A percentile compares a stretch with the other conserved stretches of the same genome.
Evolutionary conservation across 1,140 invertebrate genomes (phyloP).

Genomic region (Tetramorium alpestre): DNA sequence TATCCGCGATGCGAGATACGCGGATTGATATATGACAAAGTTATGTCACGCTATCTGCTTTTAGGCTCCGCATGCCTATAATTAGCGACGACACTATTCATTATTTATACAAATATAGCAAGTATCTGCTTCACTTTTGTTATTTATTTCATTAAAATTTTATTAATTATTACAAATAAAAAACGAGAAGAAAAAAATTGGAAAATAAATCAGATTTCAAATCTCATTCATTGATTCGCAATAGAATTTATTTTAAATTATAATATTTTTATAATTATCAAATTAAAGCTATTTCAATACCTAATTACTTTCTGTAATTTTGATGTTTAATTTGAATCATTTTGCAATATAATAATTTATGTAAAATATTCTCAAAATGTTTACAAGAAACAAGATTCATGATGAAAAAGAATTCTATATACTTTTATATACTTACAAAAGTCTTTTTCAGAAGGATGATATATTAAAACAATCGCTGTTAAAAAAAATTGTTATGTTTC

Average conservation of each 20-base stretch:
- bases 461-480: neutral
- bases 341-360: neutral
- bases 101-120: neutral
- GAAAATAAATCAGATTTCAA: neutral
- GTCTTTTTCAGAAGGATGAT: neutral
- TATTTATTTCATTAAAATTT: neutral
- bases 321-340: too few relatives aligned
- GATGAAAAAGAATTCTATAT: neutral
- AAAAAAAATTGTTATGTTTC: neutral
- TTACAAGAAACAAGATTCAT: neutral
- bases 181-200: neutral
- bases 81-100: slow-evolving; percentile 1
- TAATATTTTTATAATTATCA: neutral
- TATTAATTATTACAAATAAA: neutral
- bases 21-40: slow-evolving; percentile 24
- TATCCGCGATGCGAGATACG: slow-evolving; percentile 13
- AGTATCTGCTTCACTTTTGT: neutral
- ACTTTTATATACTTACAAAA: neutral
- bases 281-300: neutral
- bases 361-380: neutral
- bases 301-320: too few relatives aligned
- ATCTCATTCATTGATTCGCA: neutral
- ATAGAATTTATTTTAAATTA: neutral
- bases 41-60: slow-evolving; percentile 11
- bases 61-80: neutral